Percentiles rank a stretch among this genome's conserved stretches.
Evolutionary conservation across 2,888 invertebrate species (phyloP).

Genomic region (Crematogaster levior): DNA sequence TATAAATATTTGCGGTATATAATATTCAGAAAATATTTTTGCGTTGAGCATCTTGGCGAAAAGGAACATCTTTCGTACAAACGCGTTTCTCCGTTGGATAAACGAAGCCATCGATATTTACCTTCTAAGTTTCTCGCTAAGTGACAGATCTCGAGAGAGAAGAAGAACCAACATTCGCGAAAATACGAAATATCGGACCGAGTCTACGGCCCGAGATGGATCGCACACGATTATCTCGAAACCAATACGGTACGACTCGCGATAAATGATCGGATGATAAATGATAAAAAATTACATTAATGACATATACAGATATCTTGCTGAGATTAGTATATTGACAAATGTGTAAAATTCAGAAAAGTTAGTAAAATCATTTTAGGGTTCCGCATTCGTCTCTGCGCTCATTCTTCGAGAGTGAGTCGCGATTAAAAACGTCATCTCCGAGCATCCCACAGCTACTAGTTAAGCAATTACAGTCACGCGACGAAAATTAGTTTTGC

Average conservation of each 20-base stretch:
- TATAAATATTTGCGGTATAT: not conserved
- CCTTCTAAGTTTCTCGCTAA: conserved; percentile 25
- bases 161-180: not conserved
- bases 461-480: not conserved
- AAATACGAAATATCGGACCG: not conserved
- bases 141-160: conserved; percentile 36
- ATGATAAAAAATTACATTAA: conserved; percentile 64
- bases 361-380: conserved; percentile 84
- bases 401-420: not conserved
- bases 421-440: conserved; percentile 1
- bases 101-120: conserved; percentile 36
- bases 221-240: conserved; percentile 5
- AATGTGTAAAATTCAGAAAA: conserved; percentile 84
- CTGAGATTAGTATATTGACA: conserved; percentile 78
- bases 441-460: not conserved
- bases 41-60: conserved; percentile 17
- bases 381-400: conserved; percentile 61
- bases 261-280: conserved; percentile 60
- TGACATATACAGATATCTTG: conserved; percentile 75
- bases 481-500: not conserved
- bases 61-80: not conserved
- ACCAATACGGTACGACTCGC: conserved; percentile 37
- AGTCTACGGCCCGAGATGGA: not conserved
- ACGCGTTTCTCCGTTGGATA: conserved; percentile 14
- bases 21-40: conserved; percentile 11